A percentile compares a stretch with the other conserved stretches of the same genome.
Evolutionary conservation across 2,113 vertebrate genomes (phyloP).

Genomic region (Brachypodius melanocephalos): DNA sequence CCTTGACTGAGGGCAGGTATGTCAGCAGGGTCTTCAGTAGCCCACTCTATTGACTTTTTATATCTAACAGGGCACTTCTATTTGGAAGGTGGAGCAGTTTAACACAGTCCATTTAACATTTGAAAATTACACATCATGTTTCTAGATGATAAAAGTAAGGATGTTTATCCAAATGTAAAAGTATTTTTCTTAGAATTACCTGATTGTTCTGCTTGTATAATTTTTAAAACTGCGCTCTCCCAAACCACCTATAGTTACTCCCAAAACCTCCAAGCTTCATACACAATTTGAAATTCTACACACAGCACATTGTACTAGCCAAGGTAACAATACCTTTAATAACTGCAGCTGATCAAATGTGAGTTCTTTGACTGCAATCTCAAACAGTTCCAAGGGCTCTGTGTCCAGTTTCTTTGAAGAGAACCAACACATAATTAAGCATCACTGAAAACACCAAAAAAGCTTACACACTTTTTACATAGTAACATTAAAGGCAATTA

Average conservation of each 20-base stretch:
- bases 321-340: slow-evolving; percentile 82
- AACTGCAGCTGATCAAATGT: slow-evolving; percentile 95
- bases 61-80: neutral
- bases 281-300: neutral
- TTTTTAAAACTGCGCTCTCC: neutral
- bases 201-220: neutral
- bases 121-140: neutral
- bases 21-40: neutral
- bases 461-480: neutral
- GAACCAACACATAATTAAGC: neutral
- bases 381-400: slow-evolving; percentile 84
- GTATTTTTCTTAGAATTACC: neutral
- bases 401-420: slow-evolving; percentile 87
- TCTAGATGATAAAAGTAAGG: neutral
- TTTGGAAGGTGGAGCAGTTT: neutral
- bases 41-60: neutral
- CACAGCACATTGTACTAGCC: neutral
- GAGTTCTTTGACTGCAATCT: slow-evolving; percentile 96
- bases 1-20: neutral
- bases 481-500: neutral
- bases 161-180: neutral
- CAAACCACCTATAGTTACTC: neutral
- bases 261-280: neutral
- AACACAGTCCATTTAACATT: neutral
- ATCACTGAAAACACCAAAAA: neutral